Percentiles rank a stretch among this genome's conserved stretches.
These are phyloP conservation scores for human DNA, from an alignment of 2,113 vertebrate genomes.

Conservation along the genomic window DNA sequence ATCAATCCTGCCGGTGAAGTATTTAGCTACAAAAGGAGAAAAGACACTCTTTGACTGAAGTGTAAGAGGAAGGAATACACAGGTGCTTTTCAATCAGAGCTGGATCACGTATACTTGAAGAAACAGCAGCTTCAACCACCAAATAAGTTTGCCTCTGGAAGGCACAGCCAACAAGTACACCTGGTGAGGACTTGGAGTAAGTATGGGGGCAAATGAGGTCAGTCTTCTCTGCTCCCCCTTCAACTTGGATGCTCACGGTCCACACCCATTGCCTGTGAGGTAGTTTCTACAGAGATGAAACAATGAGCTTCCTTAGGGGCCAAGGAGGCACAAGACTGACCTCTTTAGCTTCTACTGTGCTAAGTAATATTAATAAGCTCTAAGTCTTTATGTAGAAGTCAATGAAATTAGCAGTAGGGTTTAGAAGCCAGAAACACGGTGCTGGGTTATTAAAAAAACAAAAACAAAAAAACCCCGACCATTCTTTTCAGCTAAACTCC, in stretches of 20 bases:
- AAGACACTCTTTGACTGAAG: conserved; percentile 75
- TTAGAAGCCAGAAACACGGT: conserved; percentile 36
- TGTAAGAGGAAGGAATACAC: conserved; percentile 68
- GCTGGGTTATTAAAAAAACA: conserved; percentile 45
- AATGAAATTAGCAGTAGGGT: conserved; percentile 68
- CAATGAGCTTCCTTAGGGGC: neutral
- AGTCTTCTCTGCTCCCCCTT: neutral
- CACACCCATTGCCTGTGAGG: neutral
- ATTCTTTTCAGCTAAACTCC: conserved; percentile 43
- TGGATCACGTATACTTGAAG: conserved; percentile 35
- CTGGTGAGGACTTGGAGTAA: neutral
- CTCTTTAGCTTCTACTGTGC: neutral
- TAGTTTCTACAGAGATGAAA: neutral
- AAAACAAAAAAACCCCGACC: neutral
- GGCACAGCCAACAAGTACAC: neutral
- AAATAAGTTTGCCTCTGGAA: conserved; percentile 73
- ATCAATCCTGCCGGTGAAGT: conserved; percentile 78
- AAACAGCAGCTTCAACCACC: conserved; percentile 75
- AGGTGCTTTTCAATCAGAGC: conserved; percentile 76
- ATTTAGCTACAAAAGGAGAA: conserved; percentile 79
- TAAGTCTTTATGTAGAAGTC: conserved; percentile 66
- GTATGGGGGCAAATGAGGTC: neutral
- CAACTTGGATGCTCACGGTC: rapidly evolving
- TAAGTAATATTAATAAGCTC: conserved; percentile 46
- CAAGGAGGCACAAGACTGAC: neutral